Percentiles rank a stretch among this genome's conserved stretches.
These are phyloP conservation scores for Actinostola sp. DNA, from an alignment of 92 coral and sea anemone species.

Conservation along the genomic window DNA sequence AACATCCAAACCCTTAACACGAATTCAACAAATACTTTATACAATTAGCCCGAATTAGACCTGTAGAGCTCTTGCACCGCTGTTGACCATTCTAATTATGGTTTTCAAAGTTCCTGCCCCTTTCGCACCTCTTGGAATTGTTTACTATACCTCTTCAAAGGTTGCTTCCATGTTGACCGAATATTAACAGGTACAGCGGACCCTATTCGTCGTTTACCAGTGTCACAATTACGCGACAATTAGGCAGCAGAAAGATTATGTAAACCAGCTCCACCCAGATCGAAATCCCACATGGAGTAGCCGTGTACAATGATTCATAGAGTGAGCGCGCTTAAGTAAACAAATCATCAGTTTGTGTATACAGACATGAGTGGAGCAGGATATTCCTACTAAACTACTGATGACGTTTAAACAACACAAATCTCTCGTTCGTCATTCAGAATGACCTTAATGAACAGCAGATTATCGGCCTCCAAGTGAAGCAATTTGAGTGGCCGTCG, in stretches of 20 bases:
- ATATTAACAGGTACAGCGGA: neutral
- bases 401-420: slow-evolving; percentile 37
- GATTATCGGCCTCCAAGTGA: slow-evolving; percentile 2
- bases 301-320: neutral
- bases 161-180: neutral
- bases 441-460: slow-evolving; percentile 34
- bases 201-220: neutral
- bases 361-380: slow-evolving; percentile 30
- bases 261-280: neutral
- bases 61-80: neutral
- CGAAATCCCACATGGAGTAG: neutral
- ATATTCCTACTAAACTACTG: slow-evolving; percentile 31
- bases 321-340: slow-evolving; percentile 22
- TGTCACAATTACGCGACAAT: slow-evolving; percentile 24
- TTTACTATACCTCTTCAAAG: neutral
- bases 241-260: slow-evolving; percentile 27
- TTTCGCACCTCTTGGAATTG: neutral
- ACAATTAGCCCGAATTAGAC: neutral
- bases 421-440: slow-evolving; percentile 15
- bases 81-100: slow-evolving; percentile 1
- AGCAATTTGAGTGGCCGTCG: slow-evolving; percentile 13
- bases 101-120: neutral
- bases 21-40: neutral
- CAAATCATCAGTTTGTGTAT: slow-evolving; percentile 29
- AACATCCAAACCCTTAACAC: slow-evolving; percentile 7